Base-by-base conservation (phyloP, 2,113 vertebrate genomes). In the Salvelinus alpinus region DNA sequence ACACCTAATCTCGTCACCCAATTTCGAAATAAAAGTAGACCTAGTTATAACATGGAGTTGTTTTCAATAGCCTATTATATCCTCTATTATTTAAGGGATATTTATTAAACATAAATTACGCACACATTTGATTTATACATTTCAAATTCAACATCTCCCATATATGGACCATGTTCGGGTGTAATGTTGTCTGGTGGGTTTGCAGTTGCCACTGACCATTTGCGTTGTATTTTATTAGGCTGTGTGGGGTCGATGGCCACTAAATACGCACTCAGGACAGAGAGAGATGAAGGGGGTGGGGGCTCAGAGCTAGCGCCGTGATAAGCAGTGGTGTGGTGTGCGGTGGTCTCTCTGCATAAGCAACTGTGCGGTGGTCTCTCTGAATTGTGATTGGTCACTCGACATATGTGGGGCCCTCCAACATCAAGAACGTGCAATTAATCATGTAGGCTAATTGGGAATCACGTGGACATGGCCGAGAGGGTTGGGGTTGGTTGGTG, bases 381-480 rank as follows among this genome's bases (percentile, higher is more conserved):
- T 62, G 79, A 47, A 78, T 83, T 87, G 84, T 91, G 88, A 87
- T 90, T 92, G 91, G 91, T 81, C 83, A 77, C 78, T 81, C 27
- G 69, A 75, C 72, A 72, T 72, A 78, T 82, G 81, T 77, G 89
- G 29, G 77, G 86, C 86, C 71, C 75, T 88, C 81, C 72, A 76
- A 62, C 77, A 71, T 85, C 51, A 54, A 90, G 93, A 92, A 92
- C 91, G 92, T 90, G 85, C 88, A 85, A 90, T 92, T 70, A 88
- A 84, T 93, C 92, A 88, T 76, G 70, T 89, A 87, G 88, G 88
- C 74, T 83, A 83, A 89, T 85, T 86, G 87, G 83, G 91, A 86
- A 91, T 94, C 93, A 93, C 93, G 93, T 94, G 93, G 92, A 92
- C 88, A 71, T 91, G 90, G 88, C 84, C 82, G 79, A 88, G 89